These are phyloP conservation scores for Trachelus troglodyta DNA, from an alignment of 2,888 invertebrate genomes.

Conservation along the genomic window DNA sequence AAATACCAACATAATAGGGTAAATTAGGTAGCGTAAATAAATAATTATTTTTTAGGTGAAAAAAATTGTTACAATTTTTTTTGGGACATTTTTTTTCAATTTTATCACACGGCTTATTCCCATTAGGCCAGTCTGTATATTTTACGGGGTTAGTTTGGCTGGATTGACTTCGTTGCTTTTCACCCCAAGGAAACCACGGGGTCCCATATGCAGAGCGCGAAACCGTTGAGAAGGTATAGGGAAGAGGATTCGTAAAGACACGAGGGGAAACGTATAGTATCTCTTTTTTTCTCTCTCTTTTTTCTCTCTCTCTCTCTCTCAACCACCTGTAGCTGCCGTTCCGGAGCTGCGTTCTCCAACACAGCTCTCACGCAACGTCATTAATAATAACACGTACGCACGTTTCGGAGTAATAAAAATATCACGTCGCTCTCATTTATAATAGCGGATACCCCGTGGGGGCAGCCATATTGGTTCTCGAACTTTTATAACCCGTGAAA, in stretches of 20 bases:
- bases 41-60: no score
- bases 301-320: slow-evolving; percentile 21
- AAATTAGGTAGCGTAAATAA: no score
- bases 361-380: slow-evolving; percentile 44
- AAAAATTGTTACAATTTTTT: no score
- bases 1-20: neutral
- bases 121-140: neutral
- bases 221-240: slow-evolving; percentile 11
- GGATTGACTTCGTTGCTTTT: neutral
- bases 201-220: slow-evolving; percentile 1
- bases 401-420: slow-evolving; percentile 20
- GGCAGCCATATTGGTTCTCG: neutral
- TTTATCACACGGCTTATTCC: neutral
- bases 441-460: slow-evolving; percentile 3
- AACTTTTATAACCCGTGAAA: neutral
- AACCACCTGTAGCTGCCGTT: slow-evolving; percentile 54
- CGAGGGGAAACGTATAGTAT: slow-evolving; percentile 20
- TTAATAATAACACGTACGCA: slow-evolving; percentile 44
- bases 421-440: slow-evolving; percentile 22
- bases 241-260: slow-evolving; percentile 20
- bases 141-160: neutral
- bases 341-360: slow-evolving; percentile 18
- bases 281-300: slow-evolving; percentile 26
- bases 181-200: neutral
- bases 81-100: no score